A percentile compares a stretch with the other conserved stretches of the same genome.
Conservation (phyloP, 2,797 vertebrate species). For the Syngnathus rostellatus region DNA sequence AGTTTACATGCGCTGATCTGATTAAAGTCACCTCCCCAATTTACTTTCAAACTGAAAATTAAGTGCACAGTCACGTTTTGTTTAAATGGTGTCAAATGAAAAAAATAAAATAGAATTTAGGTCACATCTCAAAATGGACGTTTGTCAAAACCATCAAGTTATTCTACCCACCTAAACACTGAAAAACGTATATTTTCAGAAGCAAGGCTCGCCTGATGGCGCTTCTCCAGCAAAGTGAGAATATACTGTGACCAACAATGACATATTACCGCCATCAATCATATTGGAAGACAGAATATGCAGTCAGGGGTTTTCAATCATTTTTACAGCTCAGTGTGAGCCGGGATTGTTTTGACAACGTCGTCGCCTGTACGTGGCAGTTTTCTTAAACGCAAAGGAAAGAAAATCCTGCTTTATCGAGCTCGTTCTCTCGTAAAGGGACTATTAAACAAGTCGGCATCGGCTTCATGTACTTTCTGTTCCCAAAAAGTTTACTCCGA, state of each 20-base stretch:
- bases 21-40: neutral
- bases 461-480: neutral
- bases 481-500: neutral
- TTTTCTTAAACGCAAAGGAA: neutral
- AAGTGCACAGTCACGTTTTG: neutral
- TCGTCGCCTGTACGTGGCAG: neutral
- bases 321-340: neutral
- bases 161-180: neutral
- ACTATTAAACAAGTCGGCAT: neutral
- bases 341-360: constrained; percentile 1
- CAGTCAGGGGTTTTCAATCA: constrained; percentile 1
- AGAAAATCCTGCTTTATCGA: neutral
- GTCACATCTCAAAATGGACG: neutral
- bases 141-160: neutral
- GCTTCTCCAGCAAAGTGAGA: neutral
- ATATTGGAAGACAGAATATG: neutral
- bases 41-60: neutral
- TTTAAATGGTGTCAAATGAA: too few species aligned
- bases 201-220: neutral
- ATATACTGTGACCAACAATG: constrained; percentile 2
- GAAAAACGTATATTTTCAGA: neutral
- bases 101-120: neutral
- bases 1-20: neutral
- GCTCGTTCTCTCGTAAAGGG: neutral
- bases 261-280: neutral